A percentile compares a stretch with the other conserved stretches of the same genome.
Conservation (phyloP, 2,888 invertebrate species). For the Caenorhabditis doughertyi region DNA sequence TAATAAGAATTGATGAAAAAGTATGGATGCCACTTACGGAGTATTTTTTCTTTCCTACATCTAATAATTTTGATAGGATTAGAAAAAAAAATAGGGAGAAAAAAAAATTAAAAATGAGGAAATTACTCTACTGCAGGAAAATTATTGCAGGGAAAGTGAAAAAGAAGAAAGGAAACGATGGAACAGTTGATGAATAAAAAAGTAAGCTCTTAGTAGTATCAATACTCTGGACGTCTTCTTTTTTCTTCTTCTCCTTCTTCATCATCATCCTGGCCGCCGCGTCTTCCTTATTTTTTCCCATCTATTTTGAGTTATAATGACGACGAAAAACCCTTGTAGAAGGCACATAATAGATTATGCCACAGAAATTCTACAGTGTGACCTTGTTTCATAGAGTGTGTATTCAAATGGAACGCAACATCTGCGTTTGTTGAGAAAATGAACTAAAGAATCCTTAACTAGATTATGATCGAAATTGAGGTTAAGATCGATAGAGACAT, state of each 20-base stretch:
- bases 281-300: slow-evolving; percentile 27
- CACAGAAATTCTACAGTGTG: slow-evolving; percentile 7
- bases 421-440: neutral
- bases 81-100: neutral
- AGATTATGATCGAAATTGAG: neutral
- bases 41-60: too few species aligned
- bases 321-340: slow-evolving; percentile 25
- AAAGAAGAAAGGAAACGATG: neutral
- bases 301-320: slow-evolving; percentile 31
- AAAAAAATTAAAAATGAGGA: neutral
- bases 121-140: too few species aligned
- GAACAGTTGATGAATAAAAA: slow-evolving; percentile 41
- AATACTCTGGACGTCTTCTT: slow-evolving; percentile 39
- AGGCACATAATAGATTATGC: slow-evolving; percentile 11
- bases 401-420: slow-evolving; percentile 18
- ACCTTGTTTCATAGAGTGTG: slow-evolving; percentile 25
- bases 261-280: neutral
- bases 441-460: neutral
- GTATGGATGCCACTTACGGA: too few species aligned
- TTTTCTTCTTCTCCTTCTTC: slow-evolving; percentile 10
- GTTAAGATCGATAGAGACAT: too few species aligned
- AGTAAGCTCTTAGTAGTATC: slow-evolving; percentile 55
- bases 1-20: slow-evolving; percentile 1
- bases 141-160: neutral
- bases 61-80: neutral